These are phyloP conservation scores for Prunella himalayana DNA, from an alignment of 2,113 vertebrate species.

Conservation along the genomic window DNA sequence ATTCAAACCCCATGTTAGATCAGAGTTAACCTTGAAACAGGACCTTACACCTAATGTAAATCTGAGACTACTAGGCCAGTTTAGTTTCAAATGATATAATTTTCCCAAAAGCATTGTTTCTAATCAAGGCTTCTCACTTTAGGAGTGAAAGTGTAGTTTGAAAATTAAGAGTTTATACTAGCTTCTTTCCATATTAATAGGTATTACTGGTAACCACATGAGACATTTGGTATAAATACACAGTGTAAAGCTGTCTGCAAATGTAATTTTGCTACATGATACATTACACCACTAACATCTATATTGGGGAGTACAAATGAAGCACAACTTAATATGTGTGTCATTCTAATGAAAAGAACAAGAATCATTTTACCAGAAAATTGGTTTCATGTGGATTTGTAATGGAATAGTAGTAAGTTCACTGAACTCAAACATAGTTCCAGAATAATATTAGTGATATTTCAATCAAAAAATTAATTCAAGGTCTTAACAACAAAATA, in stretches of 20 bases:
- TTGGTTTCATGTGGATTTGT: conserved; percentile 75
- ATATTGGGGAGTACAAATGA: conserved; percentile 60
- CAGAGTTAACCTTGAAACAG: background rate
- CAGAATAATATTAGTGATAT: conserved; percentile 67
- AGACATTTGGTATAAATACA: conserved; percentile 4
- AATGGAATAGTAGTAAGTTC: conserved; percentile 61
- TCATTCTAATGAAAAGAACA: conserved; percentile 70
- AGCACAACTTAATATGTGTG: conserved; percentile 65
- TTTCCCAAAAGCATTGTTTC: conserved; percentile 16
- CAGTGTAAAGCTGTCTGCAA: conserved; percentile 55
- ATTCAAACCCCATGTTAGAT: background rate
- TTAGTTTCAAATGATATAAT: background rate
- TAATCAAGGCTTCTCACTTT: background rate
- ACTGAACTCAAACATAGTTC: conserved; percentile 43
- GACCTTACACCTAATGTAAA: background rate
- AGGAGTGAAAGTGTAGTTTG: background rate
- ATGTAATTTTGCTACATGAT: conserved; percentile 62
- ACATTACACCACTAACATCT: conserved; percentile 45
- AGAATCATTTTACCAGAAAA: conserved; percentile 71
- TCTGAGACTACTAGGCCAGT: background rate
- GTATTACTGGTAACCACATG: conserved; percentile 44
- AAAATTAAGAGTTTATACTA: conserved; percentile 30
- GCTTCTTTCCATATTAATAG: conserved; percentile 33
- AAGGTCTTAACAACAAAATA: conserved; percentile 38
- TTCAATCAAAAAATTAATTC: conserved; percentile 50